Conservation (phyloP, 2,888 invertebrate species). For the Melanostoma mellinum region DNA sequence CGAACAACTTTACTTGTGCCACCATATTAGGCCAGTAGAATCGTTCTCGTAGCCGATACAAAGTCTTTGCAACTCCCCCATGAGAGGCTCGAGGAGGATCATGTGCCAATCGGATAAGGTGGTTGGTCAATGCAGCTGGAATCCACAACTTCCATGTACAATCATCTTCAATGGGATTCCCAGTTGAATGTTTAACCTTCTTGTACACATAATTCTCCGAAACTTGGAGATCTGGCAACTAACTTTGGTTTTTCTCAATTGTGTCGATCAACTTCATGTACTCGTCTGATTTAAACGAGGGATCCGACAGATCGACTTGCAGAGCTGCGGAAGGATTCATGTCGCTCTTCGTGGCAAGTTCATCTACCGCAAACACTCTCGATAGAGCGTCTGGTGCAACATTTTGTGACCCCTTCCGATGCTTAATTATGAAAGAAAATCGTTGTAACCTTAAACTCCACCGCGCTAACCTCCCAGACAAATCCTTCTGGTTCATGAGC, state of each 20-base stretch:
- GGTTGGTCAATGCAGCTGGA: no score
- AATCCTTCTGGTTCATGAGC: slow-evolving; percentile 34
- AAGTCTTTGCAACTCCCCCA: slow-evolving; percentile 12
- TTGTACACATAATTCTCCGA: slow-evolving; percentile 19
- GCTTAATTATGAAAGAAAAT: slow-evolving; percentile 28
- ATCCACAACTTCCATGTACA: slow-evolving; percentile 4
- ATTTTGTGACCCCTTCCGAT: slow-evolving; percentile 24
- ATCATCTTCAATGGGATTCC: slow-evolving; percentile 11
- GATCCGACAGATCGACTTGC: slow-evolving; percentile 19
- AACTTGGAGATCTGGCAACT: slow-evolving; percentile 14
- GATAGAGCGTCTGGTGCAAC: slow-evolving; percentile 21
- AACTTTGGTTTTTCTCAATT: slow-evolving; percentile 4
- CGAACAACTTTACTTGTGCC: slow-evolving; percentile 4
- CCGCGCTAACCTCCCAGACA: slow-evolving; percentile 22
- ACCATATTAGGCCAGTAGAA: slow-evolving; percentile 1
- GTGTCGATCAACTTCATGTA: slow-evolving; percentile 5
- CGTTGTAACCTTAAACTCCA: slow-evolving; percentile 29
- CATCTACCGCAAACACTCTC: neutral
- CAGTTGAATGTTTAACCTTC: slow-evolving; percentile 13
- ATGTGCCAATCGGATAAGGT: slow-evolving; percentile 19
- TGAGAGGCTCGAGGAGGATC: slow-evolving; percentile 11
- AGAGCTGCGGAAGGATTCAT: neutral
- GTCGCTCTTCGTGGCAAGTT: neutral
- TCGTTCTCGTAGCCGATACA: slow-evolving; percentile 6
- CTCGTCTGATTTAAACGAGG: slow-evolving; percentile 8